phyloP scores from a whole-genome alignment of 37 sponge, comb jelly and placozoan species.

The Chondrilla cf. caribensis region DNA sequence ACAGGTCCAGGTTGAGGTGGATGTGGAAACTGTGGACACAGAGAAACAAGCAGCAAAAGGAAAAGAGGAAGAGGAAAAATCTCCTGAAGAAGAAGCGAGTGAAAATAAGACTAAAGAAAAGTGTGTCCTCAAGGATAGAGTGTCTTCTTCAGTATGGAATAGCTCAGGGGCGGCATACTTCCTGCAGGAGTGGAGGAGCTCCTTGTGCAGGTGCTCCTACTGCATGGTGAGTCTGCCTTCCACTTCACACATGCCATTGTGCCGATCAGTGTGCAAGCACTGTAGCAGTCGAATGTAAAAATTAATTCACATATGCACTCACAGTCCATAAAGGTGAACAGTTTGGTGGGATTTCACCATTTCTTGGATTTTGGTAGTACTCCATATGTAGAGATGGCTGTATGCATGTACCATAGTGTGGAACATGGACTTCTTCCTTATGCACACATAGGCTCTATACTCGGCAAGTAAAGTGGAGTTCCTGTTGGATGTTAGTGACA shows the following conservation, averaged over 20 bases:
- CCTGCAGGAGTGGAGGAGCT: constrained; percentile 50
- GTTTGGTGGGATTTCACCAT: too few relatives aligned
- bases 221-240: constrained; percentile 61
- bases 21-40: neutral
- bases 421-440: too few relatives aligned
- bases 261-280: too few relatives aligned
- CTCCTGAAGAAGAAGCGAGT: neutral
- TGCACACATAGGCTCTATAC: constrained; percentile 57
- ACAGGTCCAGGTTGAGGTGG: neutral
- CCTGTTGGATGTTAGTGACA: constrained; percentile 71
- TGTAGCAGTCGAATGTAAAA: too few relatives aligned
- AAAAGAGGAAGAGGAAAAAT: neutral
- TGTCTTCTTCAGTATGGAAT: neutral
- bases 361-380: too few relatives aligned
- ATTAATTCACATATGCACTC: too few relatives aligned
- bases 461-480: constrained; percentile 36
- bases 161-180: constrained; percentile 57
- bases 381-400: too few relatives aligned
- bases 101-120: neutral
- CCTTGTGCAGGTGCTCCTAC: constrained; percentile 55
- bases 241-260: too few relatives aligned
- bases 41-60: neutral
- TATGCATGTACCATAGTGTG: too few relatives aligned
- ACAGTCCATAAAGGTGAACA: too few relatives aligned
- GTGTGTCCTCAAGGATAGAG: constrained; percentile 27